phyloP scores from a whole-genome alignment of 2,797 vertebrate species.

The Phalanger gymnotis region DNA sequence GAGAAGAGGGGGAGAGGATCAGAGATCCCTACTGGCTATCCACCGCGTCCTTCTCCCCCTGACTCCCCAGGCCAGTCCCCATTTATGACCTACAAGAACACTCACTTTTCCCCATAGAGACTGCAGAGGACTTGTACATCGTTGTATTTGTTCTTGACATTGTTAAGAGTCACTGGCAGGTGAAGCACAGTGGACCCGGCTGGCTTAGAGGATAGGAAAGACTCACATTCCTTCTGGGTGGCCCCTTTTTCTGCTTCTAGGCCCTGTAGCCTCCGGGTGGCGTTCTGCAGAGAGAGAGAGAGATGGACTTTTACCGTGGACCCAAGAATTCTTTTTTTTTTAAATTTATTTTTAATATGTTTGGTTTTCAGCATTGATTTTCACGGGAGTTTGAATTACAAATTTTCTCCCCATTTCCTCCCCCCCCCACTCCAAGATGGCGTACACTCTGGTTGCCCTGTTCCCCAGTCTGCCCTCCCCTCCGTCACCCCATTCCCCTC shows the following conservation, averaged over 20 bases:
- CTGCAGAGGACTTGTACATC: constrained; percentile 87
- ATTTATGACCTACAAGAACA: neutral
- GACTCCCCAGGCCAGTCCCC: neutral
- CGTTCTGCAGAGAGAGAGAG: constrained; percentile 82
- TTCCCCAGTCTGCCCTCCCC: too few relatives aligned
- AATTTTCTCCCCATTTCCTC: too few relatives aligned
- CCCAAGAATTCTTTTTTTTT: constrained; percentile 9
- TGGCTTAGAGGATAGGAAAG: constrained; percentile 85
- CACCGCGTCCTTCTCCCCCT: too few relatives aligned
- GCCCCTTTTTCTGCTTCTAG: constrained; percentile 89
- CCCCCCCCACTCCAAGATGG: too few relatives aligned
- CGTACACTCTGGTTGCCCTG: too few relatives aligned
- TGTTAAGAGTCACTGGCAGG: constrained; percentile 89
- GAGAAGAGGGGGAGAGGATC: neutral
- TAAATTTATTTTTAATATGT: too few relatives aligned
- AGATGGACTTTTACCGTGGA: constrained; percentile 47
- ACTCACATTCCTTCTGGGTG: constrained; percentile 89
- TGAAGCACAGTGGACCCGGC: constrained; percentile 84
- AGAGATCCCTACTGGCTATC: rapidly evolving
- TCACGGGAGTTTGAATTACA: too few relatives aligned
- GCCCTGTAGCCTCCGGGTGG: constrained; percentile 83
- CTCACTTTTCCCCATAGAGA: constrained; percentile 94
- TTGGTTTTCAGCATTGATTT: too few relatives aligned
- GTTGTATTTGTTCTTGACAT: constrained; percentile 90
- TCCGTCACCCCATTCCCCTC: too few relatives aligned